phyloP scores from a whole-genome alignment of 2,888 invertebrate genomes.

The Eilema sororculum region DNA sequence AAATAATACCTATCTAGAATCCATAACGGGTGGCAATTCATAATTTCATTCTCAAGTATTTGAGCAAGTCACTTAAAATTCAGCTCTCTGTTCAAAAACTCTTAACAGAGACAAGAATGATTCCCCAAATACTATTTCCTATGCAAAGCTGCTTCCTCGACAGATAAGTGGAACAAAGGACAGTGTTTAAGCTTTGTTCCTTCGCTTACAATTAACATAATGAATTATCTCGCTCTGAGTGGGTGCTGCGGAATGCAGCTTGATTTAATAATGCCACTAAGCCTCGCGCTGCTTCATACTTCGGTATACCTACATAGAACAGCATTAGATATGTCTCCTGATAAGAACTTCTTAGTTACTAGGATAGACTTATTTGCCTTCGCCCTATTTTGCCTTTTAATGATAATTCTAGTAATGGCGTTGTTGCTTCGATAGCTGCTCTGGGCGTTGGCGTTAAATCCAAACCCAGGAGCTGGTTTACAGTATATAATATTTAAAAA shows the following conservation, averaged over 20 bases:
- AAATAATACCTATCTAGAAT: neutral
- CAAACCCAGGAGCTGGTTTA: too few species aligned
- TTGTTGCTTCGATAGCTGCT: too few species aligned
- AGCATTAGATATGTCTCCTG: neutral
- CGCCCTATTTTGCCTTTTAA: too few species aligned
- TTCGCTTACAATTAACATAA: constrained; percentile 55
- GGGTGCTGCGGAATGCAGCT: constrained; percentile 16
- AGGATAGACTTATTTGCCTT: too few species aligned
- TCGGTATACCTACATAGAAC: neutral
- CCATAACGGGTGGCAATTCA: neutral
- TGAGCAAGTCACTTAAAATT: neutral
- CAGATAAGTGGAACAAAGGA: constrained; percentile 39
- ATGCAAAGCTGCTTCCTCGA: constrained; percentile 13
- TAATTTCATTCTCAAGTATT: neutral
- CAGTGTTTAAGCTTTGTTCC: constrained; percentile 40
- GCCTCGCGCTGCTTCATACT: neutral
- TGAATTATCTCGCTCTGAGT: constrained; percentile 40
- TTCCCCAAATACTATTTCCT: constrained; percentile 1
- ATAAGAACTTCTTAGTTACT: neutral
- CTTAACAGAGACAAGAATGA: constrained; percentile 4
- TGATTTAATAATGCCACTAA: neutral
- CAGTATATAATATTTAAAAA: too few species aligned
- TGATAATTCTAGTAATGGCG: too few species aligned
- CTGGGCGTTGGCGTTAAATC: too few species aligned
- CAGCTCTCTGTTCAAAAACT: neutral